A percentile compares a stretch with the other conserved stretches of the same genome.
phyloP scores from a whole-genome alignment of 1,140 invertebrate genomes.

The Eueides isabella region DNA sequence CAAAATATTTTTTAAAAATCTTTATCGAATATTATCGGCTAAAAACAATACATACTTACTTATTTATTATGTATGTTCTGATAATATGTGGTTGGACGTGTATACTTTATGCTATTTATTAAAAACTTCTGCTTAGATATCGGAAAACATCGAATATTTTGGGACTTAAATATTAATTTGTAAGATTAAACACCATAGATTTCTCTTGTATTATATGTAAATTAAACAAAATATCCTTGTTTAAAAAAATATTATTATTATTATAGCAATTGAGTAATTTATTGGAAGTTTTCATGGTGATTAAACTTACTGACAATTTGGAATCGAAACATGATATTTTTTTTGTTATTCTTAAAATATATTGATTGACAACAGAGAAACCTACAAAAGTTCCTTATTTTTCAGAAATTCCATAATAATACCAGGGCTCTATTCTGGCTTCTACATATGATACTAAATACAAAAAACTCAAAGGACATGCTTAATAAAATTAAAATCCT shows the following conservation, averaged over 20 bases:
- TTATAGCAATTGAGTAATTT: background rate
- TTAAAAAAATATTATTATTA: background rate
- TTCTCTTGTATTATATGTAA: background rate
- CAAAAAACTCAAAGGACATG: too few species aligned
- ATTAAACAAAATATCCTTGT: background rate
- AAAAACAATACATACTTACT: background rate
- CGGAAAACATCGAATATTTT: background rate
- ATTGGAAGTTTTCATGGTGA: slow-evolving; percentile 27
- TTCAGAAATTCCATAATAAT: too few species aligned
- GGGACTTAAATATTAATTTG: slow-evolving; percentile 19
- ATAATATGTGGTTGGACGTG: slow-evolving; percentile 66
- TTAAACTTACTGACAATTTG: slow-evolving; percentile 42
- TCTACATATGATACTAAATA: too few species aligned
- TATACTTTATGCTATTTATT: background rate
- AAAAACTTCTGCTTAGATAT: background rate
- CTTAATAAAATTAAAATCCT: too few species aligned
- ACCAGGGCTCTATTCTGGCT: too few species aligned
- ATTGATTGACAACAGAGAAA: background rate
- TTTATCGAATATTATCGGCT: too few species aligned
- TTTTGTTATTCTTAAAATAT: too few species aligned
- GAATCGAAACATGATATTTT: slow-evolving; percentile 22
- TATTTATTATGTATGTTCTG: slow-evolving; percentile 15
- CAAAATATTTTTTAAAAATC: too few species aligned
- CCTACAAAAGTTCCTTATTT: too few species aligned
- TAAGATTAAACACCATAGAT: slow-evolving; percentile 45